Percentiles rank a stretch among this genome's conserved stretches.
Evolutionary conservation across 1,140 invertebrate species (phyloP).

Genomic region (Drosophila sucinea): DNA sequence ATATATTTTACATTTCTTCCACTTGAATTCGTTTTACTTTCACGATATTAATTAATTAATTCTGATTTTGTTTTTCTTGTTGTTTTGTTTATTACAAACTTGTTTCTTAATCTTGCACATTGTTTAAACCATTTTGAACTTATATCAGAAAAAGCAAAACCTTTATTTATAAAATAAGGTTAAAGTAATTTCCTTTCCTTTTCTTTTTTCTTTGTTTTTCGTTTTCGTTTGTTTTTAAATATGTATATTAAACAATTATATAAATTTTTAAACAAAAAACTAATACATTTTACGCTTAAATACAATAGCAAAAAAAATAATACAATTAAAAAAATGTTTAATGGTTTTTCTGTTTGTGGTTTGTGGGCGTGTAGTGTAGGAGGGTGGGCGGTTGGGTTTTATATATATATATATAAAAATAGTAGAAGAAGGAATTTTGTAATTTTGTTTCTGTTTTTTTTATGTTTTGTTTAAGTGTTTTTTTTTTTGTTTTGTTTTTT

Average conservation of each 20-base stretch:
- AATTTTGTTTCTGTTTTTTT: slow-evolving; percentile 13
- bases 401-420: neutral
- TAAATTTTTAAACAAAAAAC: slow-evolving; percentile 15
- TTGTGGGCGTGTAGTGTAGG: neutral
- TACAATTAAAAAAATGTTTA: slow-evolving; percentile 11
- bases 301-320: slow-evolving; percentile 13
- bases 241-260: slow-evolving; percentile 10
- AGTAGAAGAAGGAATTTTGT: slow-evolving; percentile 18
- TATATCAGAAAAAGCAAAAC: slow-evolving; percentile 59
- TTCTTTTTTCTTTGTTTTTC: neutral
- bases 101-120: slow-evolving; percentile 36
- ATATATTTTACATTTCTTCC: slow-evolving; percentile 47
- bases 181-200: slow-evolving; percentile 28
- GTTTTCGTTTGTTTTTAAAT: neutral
- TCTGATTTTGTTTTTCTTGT: slow-evolving; percentile 14
- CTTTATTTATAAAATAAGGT: slow-evolving; percentile 60
- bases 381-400: neutral
- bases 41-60: neutral
- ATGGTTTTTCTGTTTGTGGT: neutral
- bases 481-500: neutral
- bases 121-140: slow-evolving; percentile 29
- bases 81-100: slow-evolving; percentile 40
- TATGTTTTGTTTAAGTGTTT: slow-evolving; percentile 34
- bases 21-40: slow-evolving; percentile 43
- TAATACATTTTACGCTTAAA: slow-evolving; percentile 18